Conservation (phyloP, 2,888 invertebrate species). For the Drosophila bunnanda region DNA sequence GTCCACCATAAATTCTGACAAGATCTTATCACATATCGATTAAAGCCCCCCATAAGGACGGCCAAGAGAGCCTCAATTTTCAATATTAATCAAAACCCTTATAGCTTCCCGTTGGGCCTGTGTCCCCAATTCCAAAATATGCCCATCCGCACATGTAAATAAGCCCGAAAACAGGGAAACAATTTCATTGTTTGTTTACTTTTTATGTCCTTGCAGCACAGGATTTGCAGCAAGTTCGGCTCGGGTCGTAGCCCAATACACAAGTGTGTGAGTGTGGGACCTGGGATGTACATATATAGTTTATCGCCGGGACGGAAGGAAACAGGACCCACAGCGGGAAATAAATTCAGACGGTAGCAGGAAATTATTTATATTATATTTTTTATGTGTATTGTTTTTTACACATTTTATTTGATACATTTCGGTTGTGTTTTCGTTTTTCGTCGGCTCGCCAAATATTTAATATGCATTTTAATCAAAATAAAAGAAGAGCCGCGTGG, state of each 20-base stretch:
- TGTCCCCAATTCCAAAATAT: slow-evolving; percentile 44
- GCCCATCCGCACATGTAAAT: slow-evolving; percentile 63
- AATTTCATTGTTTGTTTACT: slow-evolving; percentile 57
- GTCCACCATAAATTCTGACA: slow-evolving; percentile 1
- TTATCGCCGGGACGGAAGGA: slow-evolving; percentile 68
- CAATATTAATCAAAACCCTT: slow-evolving; percentile 70
- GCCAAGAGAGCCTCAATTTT: slow-evolving; percentile 58
- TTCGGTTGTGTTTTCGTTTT: slow-evolving; percentile 17
- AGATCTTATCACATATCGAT: slow-evolving; percentile 36
- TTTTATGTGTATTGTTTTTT: slow-evolving; percentile 51
- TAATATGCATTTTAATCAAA: slow-evolving; percentile 78
- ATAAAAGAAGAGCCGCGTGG: slow-evolving; percentile 35
- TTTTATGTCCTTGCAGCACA: slow-evolving; percentile 53
- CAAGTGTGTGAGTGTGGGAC: slow-evolving; percentile 11
- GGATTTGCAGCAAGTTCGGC: slow-evolving; percentile 39
- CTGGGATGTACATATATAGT: slow-evolving; percentile 37
- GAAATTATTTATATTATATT: slow-evolving; percentile 78
- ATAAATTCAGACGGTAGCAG: slow-evolving; percentile 62
- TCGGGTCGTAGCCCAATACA: slow-evolving; percentile 29
- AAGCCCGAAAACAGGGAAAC: slow-evolving; percentile 46
- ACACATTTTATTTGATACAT: slow-evolving; percentile 40
- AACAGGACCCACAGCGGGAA: slow-evolving; percentile 53
- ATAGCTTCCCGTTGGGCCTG: slow-evolving; percentile 66
- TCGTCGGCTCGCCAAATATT: slow-evolving; percentile 58
- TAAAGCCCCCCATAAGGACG: slow-evolving; percentile 28